Percentiles rank a stretch among this genome's conserved stretches.
Evolutionary conservation across 2,113 vertebrate species (phyloP).

Genomic region (Oncorhynchus kisutch): DNA sequence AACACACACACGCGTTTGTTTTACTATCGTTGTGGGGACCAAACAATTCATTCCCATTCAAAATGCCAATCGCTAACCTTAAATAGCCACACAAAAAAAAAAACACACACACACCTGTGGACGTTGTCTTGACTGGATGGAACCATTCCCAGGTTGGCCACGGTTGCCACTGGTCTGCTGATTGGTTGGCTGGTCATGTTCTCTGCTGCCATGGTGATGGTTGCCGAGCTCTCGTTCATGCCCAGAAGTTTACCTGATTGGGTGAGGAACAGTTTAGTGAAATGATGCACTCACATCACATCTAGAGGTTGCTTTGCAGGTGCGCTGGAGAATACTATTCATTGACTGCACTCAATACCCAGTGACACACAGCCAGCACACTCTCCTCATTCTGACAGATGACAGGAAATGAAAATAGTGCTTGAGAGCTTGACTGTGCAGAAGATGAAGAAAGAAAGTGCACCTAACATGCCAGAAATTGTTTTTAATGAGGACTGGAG

Average conservation of each 20-base stretch:
- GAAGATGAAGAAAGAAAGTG: background rate
- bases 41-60: no score
- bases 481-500: no score
- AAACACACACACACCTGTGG: slow-evolving; percentile 78
- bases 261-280: slow-evolving; percentile 24
- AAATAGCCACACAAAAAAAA: no score
- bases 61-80: no score
- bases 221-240: slow-evolving; percentile 90
- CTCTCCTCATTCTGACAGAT: no score
- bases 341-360: no score
- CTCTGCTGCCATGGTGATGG: slow-evolving; percentile 77
- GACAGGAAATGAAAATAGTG: no score
- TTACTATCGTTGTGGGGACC: no score
- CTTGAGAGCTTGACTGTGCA: no score
- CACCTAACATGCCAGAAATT: background rate
- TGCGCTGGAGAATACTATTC: no score
- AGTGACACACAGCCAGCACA: no score
- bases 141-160: slow-evolving; percentile 86
- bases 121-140: slow-evolving; percentile 80
- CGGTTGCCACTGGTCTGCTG: slow-evolving; percentile 79
- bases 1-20: no score
- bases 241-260: slow-evolving; percentile 85
- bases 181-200: slow-evolving; percentile 75
- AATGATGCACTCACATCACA: background rate
- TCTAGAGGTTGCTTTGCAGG: background rate